Conservation (phyloP, 2,797 vertebrate species). For the Amblyraja radiata region DNA sequence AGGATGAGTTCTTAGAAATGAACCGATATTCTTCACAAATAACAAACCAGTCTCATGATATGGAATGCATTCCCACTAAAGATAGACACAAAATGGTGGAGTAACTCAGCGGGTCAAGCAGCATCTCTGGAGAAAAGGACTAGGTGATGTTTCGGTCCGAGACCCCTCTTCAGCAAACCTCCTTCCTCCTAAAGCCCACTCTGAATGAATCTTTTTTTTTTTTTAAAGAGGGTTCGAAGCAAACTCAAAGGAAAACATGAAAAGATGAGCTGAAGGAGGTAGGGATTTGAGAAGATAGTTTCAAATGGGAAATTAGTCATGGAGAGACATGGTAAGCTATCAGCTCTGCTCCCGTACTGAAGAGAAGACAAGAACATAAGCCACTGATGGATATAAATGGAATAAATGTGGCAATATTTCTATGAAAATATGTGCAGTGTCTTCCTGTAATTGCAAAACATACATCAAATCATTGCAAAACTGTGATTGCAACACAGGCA, state of each 20-base stretch:
- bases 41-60: neutral
- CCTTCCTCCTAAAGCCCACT: no score
- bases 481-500: neutral
- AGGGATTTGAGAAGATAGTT: neutral
- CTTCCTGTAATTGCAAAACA: neutral
- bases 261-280: neutral
- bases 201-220: no score
- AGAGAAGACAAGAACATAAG: neutral
- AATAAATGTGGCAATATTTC: neutral
- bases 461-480: neutral
- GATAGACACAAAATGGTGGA: no score
- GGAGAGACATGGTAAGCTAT: no score
- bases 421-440: neutral
- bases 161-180: no score
- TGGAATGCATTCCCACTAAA: neutral
- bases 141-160: no score
- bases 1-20: neutral
- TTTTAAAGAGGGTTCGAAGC: neutral
- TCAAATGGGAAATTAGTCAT: neutral
- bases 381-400: neutral
- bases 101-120: no score
- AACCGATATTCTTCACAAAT: neutral
- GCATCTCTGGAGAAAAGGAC: no score
- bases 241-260: neutral
- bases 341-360: no score